Evolutionary conservation across 1,140 invertebrate species (phyloP), one percentile per base, ranked within the genome.

Genomic region (Drosophila kepulauana): DNA sequence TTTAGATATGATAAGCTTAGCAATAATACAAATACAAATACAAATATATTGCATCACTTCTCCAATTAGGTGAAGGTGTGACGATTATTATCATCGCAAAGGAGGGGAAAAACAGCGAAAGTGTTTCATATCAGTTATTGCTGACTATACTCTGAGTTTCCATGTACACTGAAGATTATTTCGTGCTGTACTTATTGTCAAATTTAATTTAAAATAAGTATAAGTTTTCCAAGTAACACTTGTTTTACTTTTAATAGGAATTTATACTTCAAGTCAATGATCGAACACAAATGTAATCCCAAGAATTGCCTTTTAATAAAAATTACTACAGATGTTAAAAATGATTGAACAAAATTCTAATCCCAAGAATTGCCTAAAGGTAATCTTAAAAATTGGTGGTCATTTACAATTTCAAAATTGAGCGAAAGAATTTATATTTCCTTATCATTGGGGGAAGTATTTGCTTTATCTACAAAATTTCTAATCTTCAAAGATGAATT

Each of bases 21-120:
- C 10, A n/a, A 48, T 15, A 56, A 30, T 30, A 52, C 28, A 11
- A 52, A 20, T 30, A 52, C 28, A 11, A 52, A 20, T 20, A n/a
- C 38, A 13, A 43, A 13, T 35, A 16, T n/a, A 54, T 61, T 69
- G 56, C 66, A 61, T 69, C 66, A 69, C 43, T 43, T 38, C 64
- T 57, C 5, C 41, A n/a, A 56, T 56, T 56, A 58, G 45, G 1
- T 16, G 0, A 38, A 38, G 6, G 8, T 8, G 35, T 2, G 35
- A 8, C 30, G 5, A 33, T 33, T 33, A 33, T 7, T 33, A 33
- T 7, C 30, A 33, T 33, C 1, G 30, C 5, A 33, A 33, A 33
- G 5, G 7, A 6, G 30, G 30, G 7, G 1, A 5, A 33, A 33
- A 13, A 25, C 6, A 25, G 35, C 48, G 15, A 20, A 57, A 57